Evolutionary conservation across 1,140 invertebrate species (phyloP).

Genomic region (Microplitis mediator): DNA sequence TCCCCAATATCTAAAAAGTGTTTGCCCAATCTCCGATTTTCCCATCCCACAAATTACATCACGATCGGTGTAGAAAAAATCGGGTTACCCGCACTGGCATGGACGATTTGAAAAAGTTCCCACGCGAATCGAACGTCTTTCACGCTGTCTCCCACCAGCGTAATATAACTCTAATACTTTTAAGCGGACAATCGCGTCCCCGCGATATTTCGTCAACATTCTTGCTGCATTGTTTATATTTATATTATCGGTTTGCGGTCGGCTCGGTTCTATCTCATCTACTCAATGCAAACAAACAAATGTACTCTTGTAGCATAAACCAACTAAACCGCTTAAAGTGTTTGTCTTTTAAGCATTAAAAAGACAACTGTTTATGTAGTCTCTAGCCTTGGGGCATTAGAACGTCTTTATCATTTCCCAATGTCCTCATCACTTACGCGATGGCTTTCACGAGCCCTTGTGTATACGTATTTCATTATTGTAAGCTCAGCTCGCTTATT

Average conservation of each 20-base stretch:
- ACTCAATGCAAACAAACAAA: not conserved
- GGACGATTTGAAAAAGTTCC: conserved; percentile 15
- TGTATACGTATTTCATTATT: no score
- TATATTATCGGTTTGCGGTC: not conserved
- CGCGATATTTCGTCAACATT: conserved; percentile 33
- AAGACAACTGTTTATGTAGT: no score
- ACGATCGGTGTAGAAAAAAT: conserved; percentile 7
- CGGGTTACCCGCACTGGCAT: not conserved
- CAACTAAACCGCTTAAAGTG: no score
- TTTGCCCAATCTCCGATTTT: not conserved
- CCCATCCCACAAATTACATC: conserved; percentile 11
- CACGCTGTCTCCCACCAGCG: not conserved
- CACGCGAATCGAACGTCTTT: conserved; percentile 17
- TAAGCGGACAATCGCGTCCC: conserved; percentile 8
- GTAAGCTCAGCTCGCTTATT: no score
- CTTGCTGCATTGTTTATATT: conserved; percentile 28
- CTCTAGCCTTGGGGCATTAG: no score
- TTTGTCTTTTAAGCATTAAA: no score
- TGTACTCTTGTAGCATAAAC: not conserved
- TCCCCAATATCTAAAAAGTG: not conserved
- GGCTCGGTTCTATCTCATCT: not conserved
- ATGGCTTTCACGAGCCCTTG: no score
- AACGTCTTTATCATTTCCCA: no score
- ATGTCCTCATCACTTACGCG: no score
- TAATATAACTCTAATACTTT: not conserved